Evolutionary conservation across 2,888 invertebrate genomes (phyloP).

Genomic region (Siphlonurus alternatus): DNA sequence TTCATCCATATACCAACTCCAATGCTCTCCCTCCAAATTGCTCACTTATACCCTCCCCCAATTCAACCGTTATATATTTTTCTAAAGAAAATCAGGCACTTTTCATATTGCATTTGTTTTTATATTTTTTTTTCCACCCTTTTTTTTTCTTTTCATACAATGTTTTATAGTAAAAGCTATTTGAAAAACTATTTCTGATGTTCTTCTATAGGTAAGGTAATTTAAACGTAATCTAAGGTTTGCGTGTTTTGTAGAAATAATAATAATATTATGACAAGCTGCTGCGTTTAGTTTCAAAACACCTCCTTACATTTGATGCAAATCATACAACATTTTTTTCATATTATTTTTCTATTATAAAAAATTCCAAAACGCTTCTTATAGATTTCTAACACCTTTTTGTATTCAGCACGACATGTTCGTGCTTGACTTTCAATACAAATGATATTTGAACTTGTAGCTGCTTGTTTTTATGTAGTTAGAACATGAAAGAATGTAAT

Average conservation of each 20-base stretch:
- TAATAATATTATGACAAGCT: no score
- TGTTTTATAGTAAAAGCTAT: not conserved
- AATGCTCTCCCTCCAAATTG: not conserved
- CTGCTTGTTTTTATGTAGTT: no score
- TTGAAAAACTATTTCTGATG: not conserved
- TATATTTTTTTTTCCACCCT: not conserved
- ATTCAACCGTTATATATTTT: not conserved
- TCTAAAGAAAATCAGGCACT: not conserved
- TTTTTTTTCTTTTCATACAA: not conserved
- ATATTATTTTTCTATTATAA: no score
- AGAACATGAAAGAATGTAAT: no score
- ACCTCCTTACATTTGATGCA: no score
- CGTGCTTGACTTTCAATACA: no score
- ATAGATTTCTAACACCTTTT: no score
- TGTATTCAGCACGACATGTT: no score
- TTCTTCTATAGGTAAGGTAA: not conserved
- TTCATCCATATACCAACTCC: not conserved
- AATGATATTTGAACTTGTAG: no score
- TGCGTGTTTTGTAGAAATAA: not conserved
- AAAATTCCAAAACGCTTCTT: no score
- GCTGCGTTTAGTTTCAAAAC: no score
- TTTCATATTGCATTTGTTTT: not conserved
- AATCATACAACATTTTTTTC: no score
- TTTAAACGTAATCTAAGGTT: not conserved
- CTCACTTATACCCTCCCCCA: not conserved